Evolutionary conservation across 64 coral and sea anemone species (phyloP), one percentile per base, ranked within the genome.

Genomic region (Montipora cactus): DNA sequence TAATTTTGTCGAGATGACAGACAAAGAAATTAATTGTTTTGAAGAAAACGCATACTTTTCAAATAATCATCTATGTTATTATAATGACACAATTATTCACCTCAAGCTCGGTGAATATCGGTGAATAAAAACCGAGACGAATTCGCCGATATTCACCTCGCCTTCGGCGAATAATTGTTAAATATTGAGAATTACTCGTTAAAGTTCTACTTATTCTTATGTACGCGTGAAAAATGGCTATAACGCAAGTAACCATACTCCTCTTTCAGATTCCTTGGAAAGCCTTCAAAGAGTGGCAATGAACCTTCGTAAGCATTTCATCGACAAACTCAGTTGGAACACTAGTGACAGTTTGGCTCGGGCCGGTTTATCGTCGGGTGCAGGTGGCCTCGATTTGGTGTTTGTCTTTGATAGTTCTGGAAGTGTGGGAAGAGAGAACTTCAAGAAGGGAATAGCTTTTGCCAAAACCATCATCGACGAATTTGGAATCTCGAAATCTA

Each of bases 351-450:
- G 98, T 58, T 90, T 95, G 48, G 98, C 92, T 13, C 61, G 98
- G 47, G 80, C 94, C 6, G 98, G 98, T 4, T 87, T 99, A 19
- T 94, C 98, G 16, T 99, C 98, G 37, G 98, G 98, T 4, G 98
- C 98, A 16, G 92, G 92, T n/a, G 98, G 98, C 73, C 81, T 99
- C 19, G 98, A 99, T n/a, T 73, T 99, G n/a, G 95, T 99, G 16
- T 96, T 99, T 49, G 92, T 95, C 19, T 91, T 99, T 48, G 98
- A 99, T 70, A 99, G 98, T 44, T 99, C 98, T 67, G 95, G 95
- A 75, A 99, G 95, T 83, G 98, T 99, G 44, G 98, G 98, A 16
- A 67, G 47, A 47, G 51, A 19, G 9, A 96, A 99, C 71, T 99
- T 99, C 76, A 78, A 80, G 28, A 96, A 96, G 76, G 98, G 98